Base-by-base conservation (phyloP, 2,797 vertebrate genomes). In the Echeneis naucrates region DNA sequence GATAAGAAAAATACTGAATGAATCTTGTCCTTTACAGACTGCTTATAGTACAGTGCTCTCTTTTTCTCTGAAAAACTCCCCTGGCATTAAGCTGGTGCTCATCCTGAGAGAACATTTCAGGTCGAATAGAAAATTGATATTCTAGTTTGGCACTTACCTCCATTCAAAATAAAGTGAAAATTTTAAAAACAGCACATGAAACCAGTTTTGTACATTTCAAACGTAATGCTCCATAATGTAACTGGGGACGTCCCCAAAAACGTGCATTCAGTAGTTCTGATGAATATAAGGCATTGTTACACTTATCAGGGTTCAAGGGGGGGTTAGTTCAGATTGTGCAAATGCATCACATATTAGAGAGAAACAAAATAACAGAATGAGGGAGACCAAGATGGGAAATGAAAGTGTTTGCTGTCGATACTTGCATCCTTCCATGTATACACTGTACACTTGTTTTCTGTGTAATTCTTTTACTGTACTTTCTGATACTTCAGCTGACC, bases 231-330 rank as follows among this genome's bases (percentile, higher is more conserved):
- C 89, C 86, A 88, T 83, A 85, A 80, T 78, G 81, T 93, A 92
- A 89, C 79, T 71, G 85, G 87, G 87, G 84, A 77, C 77, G 79
- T 73, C 86, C 89, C 81, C 51, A 52, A 62, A 62, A 80, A 88
- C 72, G 86, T 90, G 88, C 94, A 94, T 94, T 94, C 95, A 95
- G 95, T 95, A 96, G 95, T 95, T 95, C 90, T 88, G 92, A 87
- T 88, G 78, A 81, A 78, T 75, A 93, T 95, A 97, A 97, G 96
- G 96, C 97, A 95, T 95, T 95, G 89, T 95, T 93, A 93, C 92
- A 91, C 77, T 87, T 88, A 79, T 88, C 88, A 59, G 85, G 91
- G 68, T 91, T 93, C 92, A 87, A 90, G 91, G 93, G 93, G n/a
- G 93, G 69, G 80, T 92, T 85, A 87, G 92, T 92, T 68, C 55